Evolutionary conservation across 2,113 vertebrate genomes (phyloP), one percentile per base, ranked within the genome.

Genomic region (Clarias macrocephalus): DNA sequence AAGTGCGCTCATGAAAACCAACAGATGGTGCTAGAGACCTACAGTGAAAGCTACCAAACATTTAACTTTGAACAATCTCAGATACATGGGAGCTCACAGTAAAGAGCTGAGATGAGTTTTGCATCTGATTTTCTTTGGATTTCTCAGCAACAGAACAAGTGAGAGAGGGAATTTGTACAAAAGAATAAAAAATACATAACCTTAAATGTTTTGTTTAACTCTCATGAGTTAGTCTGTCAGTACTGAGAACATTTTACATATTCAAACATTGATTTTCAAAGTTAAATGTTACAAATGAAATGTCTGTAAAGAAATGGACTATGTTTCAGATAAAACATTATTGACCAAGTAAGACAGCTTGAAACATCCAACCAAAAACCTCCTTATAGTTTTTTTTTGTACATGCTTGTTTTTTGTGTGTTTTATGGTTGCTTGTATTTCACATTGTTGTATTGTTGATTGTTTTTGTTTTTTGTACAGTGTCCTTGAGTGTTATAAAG

Each of bases 21-120:
- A 73, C 30, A 85, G 84, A 85, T 85, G 84, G 84, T 63, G 84
- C 84, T 66, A 66, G 68, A 85, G 25, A 25, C 48, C 25, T 80
- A 79, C n/a, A 15, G n/a, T 42, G 30, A 10, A 57, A 72, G 54
- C 23, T 42, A 48, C 11, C 33, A 48, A 19, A 42, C 57, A n/a
- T 48, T 62, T 52, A 0, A 75, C 19, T 3, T 52, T 21, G n/a
- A 23, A 56, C 25, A n/a, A 54, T 77, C 7, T 19, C 0, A 48
- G 1, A 30, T 28, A 18, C 52, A 3, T 18, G 52, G 56, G 48
- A 28, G 25, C 10, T 76, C 23, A 52, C 42, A 76, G 10, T 4
- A 56, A 54, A 16, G 2, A 12, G 5, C 76, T 57, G 10, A 79
- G 3, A 56, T 54, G 11, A 25, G 3, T 76, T 76, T 52, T 76